A percentile compares a stretch with the other conserved stretches of the same genome.
Evolutionary conservation across 1,140 invertebrate species (phyloP).

Genomic region (Samia ricini): DNA sequence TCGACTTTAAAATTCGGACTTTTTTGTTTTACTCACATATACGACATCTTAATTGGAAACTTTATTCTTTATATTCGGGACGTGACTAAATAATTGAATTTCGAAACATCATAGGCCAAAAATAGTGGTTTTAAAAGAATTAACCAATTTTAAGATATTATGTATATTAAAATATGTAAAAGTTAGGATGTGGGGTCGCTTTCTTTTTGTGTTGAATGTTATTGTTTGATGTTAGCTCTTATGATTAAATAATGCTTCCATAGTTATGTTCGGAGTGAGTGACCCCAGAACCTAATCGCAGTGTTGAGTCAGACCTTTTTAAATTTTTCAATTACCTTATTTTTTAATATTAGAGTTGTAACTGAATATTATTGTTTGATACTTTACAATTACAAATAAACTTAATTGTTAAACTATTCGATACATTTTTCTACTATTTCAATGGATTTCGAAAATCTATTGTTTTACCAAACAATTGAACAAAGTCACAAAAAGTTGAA

Average conservation of each 20-base stretch:
- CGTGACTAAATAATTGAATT: not conserved
- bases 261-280: constrained; percentile 46
- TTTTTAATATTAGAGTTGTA: constrained; percentile 20
- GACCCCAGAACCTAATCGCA: constrained; percentile 68
- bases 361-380: too few species aligned
- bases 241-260: constrained; percentile 18
- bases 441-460: too few species aligned
- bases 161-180: constrained; percentile 51
- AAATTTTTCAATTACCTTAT: constrained; percentile 38
- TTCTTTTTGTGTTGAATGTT: constrained; percentile 47
- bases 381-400: too few species aligned
- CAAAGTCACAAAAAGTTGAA: too few species aligned
- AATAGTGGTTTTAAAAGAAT: constrained; percentile 49
- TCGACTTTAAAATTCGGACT: too few species aligned
- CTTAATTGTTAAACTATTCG: too few species aligned
- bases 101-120: not conserved
- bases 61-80: not conserved
- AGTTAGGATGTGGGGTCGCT: constrained; percentile 70
- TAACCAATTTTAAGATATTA: constrained; percentile 75
- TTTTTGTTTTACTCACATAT: not conserved
- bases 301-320: constrained; percentile 59
- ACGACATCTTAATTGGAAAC: not conserved
- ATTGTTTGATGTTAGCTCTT: constrained; percentile 33
- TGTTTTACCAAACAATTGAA: too few species aligned
- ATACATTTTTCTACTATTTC: too few species aligned